These are phyloP conservation scores for Laticauda colubrina DNA, from an alignment of 2,113 vertebrate genomes.

Conservation along the genomic window DNA sequence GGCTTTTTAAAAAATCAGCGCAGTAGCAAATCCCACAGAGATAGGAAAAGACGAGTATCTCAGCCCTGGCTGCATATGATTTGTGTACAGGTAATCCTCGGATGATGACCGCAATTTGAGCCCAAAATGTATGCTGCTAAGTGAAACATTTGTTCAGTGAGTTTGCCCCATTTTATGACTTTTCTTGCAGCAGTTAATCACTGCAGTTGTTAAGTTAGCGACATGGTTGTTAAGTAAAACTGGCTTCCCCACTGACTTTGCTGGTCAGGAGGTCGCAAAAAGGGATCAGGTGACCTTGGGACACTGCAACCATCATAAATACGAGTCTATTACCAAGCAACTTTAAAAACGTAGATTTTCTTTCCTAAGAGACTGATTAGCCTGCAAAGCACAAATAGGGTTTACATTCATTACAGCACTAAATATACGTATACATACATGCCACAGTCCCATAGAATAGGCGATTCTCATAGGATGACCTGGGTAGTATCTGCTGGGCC, in stretches of 20 bases:
- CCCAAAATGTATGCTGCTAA: neutral
- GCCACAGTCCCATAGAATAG: no score
- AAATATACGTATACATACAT: neutral
- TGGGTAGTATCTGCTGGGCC: neutral
- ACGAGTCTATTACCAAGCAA: neutral
- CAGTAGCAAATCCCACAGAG: neutral
- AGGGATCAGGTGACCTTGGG: no score
- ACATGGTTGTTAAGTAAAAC: no score
- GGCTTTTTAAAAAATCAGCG: conserved; percentile 16
- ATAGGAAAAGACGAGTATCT: conserved; percentile 39
- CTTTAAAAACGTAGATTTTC: neutral
- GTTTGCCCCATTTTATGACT: neutral
- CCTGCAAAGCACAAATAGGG: neutral
- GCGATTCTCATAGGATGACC: neutral
- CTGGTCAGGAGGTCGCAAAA: neutral
- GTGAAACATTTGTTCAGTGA: neutral
- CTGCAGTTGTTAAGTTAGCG: no score
- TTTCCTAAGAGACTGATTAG: neutral
- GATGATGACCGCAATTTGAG: neutral
- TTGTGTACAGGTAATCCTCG: neutral
- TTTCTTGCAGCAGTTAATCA: neutral
- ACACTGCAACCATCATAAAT: neutral
- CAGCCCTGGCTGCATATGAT: neutral
- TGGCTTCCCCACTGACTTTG: neutral
- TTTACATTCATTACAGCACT: neutral